Evolutionary conservation across 2,113 vertebrate species (phyloP), one percentile per base, ranked within the genome.

Genomic region (Prolemur simus): DNA sequence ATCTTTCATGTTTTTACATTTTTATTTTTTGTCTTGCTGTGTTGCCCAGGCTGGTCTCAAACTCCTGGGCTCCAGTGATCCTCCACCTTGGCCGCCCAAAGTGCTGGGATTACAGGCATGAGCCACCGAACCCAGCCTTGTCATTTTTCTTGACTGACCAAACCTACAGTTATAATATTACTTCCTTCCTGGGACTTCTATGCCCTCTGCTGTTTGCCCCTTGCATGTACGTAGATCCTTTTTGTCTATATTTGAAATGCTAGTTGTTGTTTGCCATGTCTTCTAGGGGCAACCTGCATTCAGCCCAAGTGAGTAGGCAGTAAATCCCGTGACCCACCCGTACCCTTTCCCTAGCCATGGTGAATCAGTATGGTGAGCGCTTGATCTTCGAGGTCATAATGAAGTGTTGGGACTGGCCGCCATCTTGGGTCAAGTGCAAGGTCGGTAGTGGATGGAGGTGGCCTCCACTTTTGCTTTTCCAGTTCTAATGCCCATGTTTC

Each of bases 271-370:
- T 39, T 74, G 32, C 29, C 10, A 45, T 0, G 2, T n/a, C 21
- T 88, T 56, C 56, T 37, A 39, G 7, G 27, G 32, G 6, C 58
- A 87, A 23, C 32, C n/a, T 56, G 68, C n/a, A 23, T 21, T 6
- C 2, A n/a, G 34, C 68, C 68, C 2, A 32, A 10, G 7, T 58
- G 17, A 45, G 29, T 8, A 68, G 49, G 47, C 29, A 11, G 37
- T 32, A 34, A 42, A 27, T 80, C 25, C 8, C 1, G 6, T 52
- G 29, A 34, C 1, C 64, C 7, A 25, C 2, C 1, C 15, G 4
- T 2, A 17, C 4, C 34, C 15, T 68, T 58, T 66, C 54, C 17
- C 29, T 18, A 42, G 63, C 60, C 60, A 4, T 27, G 39, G 37
- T n/a, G 47, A 45, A 18, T 52, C 37, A 5, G n/a, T 54, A 37